phyloP scores from a whole-genome alignment of 2,888 invertebrate species.

The Bhutanitis thaidina region DNA sequence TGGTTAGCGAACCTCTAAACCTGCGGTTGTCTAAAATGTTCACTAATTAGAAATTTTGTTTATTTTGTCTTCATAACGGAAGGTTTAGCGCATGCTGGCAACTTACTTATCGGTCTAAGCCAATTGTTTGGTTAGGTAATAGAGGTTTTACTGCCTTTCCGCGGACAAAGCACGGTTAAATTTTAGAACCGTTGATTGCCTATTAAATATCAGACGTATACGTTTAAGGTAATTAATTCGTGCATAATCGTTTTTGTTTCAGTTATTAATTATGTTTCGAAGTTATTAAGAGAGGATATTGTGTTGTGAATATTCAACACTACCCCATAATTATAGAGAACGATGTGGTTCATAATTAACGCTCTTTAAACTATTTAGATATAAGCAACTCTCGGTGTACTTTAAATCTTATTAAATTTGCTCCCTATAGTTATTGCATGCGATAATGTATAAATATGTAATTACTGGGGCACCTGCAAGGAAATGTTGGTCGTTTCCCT shows the following conservation, averaged over 20 bases:
- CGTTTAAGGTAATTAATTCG: constrained; percentile 57
- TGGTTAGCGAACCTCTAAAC: too few species aligned
- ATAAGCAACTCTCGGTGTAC: not conserved
- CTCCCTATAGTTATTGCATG: not conserved
- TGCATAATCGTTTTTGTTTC: constrained; percentile 35
- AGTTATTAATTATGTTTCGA: constrained; percentile 11
- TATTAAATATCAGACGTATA: constrained; percentile 56
- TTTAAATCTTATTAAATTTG: not conserved
- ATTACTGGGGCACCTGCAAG: not conserved
- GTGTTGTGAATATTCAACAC: not conserved
- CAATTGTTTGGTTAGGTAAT: constrained; percentile 72
- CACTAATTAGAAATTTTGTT: too few species aligned
- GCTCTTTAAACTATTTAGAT: not conserved
- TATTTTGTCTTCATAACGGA: not conserved
- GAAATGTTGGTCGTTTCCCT: not conserved
- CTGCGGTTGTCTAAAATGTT: too few species aligned
- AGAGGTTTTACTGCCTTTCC: constrained; percentile 36
- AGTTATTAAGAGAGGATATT: constrained; percentile 6
- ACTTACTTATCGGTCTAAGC: constrained; percentile 59
- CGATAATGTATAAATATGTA: not conserved
- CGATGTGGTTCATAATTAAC: not conserved
- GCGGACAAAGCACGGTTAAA: constrained; percentile 43
- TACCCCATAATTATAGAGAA: constrained; percentile 1
- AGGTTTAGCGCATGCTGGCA: constrained; percentile 45
- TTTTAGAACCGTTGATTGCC: constrained; percentile 57